Evolutionary conservation across 2,113 vertebrate species (phyloP).

Genomic region (Sardina pilchardus): DNA sequence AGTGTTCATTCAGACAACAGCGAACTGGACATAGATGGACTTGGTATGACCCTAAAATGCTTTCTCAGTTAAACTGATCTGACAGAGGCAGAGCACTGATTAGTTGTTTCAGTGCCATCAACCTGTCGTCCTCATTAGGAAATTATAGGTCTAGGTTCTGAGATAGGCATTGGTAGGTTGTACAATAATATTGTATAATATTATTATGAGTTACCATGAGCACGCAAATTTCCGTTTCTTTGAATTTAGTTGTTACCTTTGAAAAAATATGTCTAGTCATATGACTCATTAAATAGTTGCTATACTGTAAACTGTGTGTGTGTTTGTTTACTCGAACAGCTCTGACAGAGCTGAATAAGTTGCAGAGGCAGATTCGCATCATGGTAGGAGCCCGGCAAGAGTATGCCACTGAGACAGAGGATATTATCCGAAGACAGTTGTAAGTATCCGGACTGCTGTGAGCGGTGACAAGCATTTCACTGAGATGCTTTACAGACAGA

Average conservation of each 20-base stretch:
- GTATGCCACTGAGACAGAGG: background rate
- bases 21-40: background rate
- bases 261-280: background rate
- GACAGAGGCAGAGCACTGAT: conserved; percentile 6
- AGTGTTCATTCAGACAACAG: background rate
- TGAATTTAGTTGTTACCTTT: background rate
- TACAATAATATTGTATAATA: too few species aligned
- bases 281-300: background rate
- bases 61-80: background rate
- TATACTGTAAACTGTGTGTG: background rate
- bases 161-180: too few species aligned
- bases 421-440: conserved; percentile 28
- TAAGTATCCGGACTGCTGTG: background rate
- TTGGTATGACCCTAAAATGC: background rate
- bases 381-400: conserved; percentile 1
- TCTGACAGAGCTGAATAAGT: conserved; percentile 12
- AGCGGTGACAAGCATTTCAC: background rate
- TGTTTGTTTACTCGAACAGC: background rate
- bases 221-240: background rate
- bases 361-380: conserved; percentile 1
- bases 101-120: too few species aligned
- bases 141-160: too few species aligned
- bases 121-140: too few species aligned
- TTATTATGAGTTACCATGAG: background rate
- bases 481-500: background rate